phyloP scores from a whole-genome alignment of 2,113 vertebrate genomes.

The Pavo muticus region DNA sequence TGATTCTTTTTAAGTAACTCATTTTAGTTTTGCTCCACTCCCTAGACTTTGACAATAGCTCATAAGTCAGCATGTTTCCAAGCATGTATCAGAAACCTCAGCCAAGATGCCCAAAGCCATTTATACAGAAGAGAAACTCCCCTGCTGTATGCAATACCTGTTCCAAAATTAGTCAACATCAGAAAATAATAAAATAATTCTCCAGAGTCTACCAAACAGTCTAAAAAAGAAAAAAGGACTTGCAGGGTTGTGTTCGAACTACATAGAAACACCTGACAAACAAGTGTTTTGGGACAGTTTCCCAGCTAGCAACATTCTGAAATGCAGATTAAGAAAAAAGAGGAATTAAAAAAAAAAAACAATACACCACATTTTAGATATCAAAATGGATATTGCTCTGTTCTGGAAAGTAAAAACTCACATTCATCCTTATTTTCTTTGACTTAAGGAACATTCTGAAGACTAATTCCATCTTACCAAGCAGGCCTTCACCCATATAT shows the following conservation, averaged over 20 bases:
- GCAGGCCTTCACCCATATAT: not conserved
- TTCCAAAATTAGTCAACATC: slow-evolving; percentile 39
- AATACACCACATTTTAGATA: not conserved
- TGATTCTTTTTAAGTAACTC: slow-evolving; percentile 35
- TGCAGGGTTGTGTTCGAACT: not conserved
- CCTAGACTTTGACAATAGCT: not conserved
- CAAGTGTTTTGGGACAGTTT: not conserved
- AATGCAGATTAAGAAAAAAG: not conserved
- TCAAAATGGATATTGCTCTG: not conserved
- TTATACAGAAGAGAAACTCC: slow-evolving; percentile 16
- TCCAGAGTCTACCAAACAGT: not conserved
- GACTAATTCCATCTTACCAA: not conserved
- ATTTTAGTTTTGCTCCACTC: not conserved
- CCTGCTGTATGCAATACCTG: not conserved
- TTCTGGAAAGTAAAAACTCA: not conserved
- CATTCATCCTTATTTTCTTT: not conserved
- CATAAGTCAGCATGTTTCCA: not conserved
- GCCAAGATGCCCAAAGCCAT: slow-evolving; percentile 35
- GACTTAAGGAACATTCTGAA: not conserved
- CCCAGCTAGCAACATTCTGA: not conserved
- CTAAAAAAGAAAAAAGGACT: slow-evolving; percentile 8
- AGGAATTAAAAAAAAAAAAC: not conserved
- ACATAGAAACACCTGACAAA: not conserved
- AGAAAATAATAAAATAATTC: slow-evolving; percentile 28
- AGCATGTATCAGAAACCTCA: slow-evolving; percentile 19